Evolutionary conservation across 2,797 vertebrate genomes (phyloP).

Genomic region (Hemitrygon akajei): DNA sequence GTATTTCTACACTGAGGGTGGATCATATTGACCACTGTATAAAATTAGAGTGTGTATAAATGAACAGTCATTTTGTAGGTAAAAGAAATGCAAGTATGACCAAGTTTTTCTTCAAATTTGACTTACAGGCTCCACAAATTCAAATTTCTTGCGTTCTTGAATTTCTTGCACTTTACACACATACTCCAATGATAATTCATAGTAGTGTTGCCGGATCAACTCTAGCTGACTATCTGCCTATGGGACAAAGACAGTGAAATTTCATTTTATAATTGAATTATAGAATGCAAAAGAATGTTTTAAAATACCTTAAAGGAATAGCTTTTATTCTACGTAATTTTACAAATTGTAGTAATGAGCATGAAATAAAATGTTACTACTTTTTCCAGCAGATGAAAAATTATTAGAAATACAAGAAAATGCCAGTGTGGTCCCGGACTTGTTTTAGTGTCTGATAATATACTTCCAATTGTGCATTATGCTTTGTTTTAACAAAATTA

Average conservation of each 20-base stretch:
- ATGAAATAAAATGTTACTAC: background rate
- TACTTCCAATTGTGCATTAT: background rate
- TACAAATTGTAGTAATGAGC: background rate
- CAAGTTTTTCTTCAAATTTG: background rate
- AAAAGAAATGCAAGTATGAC: background rate
- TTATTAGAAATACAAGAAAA: background rate
- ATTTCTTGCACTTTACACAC: constrained; percentile 95
- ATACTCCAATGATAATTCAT: constrained; percentile 88
- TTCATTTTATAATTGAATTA: background rate
- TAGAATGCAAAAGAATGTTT: background rate
- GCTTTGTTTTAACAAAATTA: background rate
- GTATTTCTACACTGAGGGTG: background rate
- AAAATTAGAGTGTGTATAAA: background rate
- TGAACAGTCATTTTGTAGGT: background rate
- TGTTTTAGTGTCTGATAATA: background rate
- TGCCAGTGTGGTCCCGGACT: background rate
- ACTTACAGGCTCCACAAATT: constrained; percentile 96
- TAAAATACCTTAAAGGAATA: background rate
- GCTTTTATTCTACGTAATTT: background rate
- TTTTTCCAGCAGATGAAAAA: background rate
- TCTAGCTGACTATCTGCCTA: constrained; percentile 88
- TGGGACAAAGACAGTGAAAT: constrained; percentile 40
- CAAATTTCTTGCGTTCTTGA: constrained; percentile 96
- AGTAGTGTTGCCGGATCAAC: constrained; percentile 79
- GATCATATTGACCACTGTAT: background rate